A percentile compares a stretch with the other conserved stretches of the same genome.
Evolutionary conservation across 2,797 vertebrate genomes (phyloP).

Genomic region (Spizella passerina): DNA sequence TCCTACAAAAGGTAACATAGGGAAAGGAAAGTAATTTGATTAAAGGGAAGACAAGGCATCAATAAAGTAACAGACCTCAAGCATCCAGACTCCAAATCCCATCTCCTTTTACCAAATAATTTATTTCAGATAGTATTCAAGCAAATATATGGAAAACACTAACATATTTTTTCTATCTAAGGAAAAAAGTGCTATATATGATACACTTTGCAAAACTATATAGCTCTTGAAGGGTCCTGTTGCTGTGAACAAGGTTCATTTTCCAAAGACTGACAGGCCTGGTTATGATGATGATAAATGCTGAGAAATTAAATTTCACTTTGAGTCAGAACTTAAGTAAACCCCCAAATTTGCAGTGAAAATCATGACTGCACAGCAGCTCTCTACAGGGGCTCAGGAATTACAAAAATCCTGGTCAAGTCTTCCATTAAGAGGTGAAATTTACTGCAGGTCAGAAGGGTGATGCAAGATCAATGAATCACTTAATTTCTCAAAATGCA

Average conservation of each 20-base stretch:
- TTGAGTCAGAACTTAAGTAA: background rate
- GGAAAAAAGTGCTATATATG: background rate
- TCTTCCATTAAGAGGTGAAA: background rate
- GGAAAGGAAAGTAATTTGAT: background rate
- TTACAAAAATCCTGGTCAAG: background rate
- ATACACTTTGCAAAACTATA: background rate
- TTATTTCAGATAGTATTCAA: background rate
- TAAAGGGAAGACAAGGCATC: background rate
- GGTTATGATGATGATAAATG: background rate
- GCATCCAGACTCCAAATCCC: background rate
- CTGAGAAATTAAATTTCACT: background rate
- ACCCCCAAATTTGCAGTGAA: background rate
- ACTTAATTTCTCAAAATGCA: background rate
- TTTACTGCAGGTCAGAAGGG: background rate
- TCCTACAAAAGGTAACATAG: background rate
- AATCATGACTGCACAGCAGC: background rate
- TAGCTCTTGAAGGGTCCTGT: background rate
- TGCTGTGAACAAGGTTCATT: background rate
- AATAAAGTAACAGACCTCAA: background rate
- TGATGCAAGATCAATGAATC: background rate
- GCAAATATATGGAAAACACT: background rate
- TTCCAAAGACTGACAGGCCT: background rate
- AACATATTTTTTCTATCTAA: background rate
- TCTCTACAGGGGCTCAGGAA: background rate
- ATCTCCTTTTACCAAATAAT: background rate